phyloP scores from a whole-genome alignment of 2,113 vertebrate species.

The Dipodomys ordii region DNA sequence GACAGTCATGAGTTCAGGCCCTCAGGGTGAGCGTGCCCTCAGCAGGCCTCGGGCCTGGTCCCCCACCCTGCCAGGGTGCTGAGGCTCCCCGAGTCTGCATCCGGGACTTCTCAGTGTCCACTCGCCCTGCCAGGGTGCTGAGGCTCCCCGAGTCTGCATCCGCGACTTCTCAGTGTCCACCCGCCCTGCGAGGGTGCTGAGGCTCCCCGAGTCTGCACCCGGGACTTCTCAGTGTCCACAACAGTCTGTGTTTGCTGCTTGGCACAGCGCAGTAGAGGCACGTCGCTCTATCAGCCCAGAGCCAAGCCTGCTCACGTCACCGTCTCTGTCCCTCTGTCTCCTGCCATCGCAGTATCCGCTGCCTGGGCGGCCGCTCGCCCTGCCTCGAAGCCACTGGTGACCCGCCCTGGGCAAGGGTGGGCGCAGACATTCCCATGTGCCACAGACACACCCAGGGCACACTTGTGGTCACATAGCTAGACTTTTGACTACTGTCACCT shows the following conservation, averaged over 20 bases:
- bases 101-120: neutral
- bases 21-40: accelerated
- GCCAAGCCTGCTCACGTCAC: too few relatives aligned
- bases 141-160: too few relatives aligned
- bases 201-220: too few relatives aligned
- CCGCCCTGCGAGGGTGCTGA: accelerated
- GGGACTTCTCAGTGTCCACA: neutral
- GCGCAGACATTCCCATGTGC: neutral
- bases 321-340: too few relatives aligned
- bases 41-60: neutral
- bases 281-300: neutral
- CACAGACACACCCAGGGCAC: too few relatives aligned
- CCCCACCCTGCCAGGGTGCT: accelerated
- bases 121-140: accelerated
- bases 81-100: too few relatives aligned
- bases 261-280: too few relatives aligned
- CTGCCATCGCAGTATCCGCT: too few relatives aligned
- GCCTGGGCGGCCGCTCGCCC: accelerated
- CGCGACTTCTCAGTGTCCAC: neutral
- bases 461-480: too few relatives aligned
- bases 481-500: neutral
- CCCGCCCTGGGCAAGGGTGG: neutral
- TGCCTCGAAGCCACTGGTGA: too few relatives aligned
- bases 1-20: too few relatives aligned
- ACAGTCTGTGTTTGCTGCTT: neutral